These are phyloP conservation scores for Dryobates pubescens DNA, from an alignment of 2,797 vertebrate genomes.

Conservation along the genomic window DNA sequence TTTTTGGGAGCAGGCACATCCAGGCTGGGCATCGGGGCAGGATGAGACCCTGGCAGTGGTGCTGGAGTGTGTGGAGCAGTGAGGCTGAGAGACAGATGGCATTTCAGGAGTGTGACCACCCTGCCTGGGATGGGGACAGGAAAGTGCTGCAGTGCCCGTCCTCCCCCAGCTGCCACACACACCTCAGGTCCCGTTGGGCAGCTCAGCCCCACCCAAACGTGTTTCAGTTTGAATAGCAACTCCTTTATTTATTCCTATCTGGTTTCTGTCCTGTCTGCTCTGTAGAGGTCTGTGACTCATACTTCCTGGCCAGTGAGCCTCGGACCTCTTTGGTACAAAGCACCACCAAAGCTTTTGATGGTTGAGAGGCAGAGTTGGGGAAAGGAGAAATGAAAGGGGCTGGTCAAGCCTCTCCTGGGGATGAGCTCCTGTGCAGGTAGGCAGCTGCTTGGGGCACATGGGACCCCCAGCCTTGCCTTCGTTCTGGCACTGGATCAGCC, in stretches of 20 bases:
- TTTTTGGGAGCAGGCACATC: neutral
- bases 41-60: accelerated
- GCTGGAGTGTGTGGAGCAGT: neutral
- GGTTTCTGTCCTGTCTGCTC: neutral
- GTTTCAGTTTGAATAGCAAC: neutral
- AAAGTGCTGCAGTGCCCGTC: neutral
- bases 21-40: neutral
- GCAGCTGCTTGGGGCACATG: accelerated
- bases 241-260: neutral
- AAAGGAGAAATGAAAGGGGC: neutral
- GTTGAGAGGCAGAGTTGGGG: neutral
- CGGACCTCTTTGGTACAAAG: neutral
- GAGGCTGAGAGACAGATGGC: neutral
- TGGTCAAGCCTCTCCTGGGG: neutral
- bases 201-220: accelerated
- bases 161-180: neutral
- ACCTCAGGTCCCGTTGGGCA: neutral
- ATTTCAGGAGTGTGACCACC: neutral
- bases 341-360: neutral
- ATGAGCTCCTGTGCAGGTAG: neutral
- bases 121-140: neutral
- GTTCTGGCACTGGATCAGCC: neutral
- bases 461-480: neutral
- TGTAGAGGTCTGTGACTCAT: neutral
- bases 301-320: neutral